phyloP scores from a whole-genome alignment of 92 coral and sea anemone species.

The Montipora capitata region DNA sequence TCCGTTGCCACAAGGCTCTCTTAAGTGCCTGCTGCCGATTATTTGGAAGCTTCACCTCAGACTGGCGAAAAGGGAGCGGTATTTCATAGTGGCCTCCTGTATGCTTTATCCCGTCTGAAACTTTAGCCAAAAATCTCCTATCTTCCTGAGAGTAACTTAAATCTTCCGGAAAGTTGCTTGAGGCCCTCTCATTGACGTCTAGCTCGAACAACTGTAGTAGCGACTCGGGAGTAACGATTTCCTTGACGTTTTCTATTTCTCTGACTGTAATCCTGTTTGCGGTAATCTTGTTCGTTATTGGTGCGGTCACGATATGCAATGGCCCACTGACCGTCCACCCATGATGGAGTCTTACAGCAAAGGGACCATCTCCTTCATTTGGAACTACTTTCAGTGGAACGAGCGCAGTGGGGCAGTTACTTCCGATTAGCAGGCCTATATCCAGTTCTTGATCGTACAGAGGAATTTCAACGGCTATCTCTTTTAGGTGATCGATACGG shows the following conservation, averaged over 20 bases:
- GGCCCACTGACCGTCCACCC: conserved; percentile 81
- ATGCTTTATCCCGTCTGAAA: conserved; percentile 29
- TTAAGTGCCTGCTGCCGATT: conserved; percentile 52
- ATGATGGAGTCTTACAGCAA: conserved; percentile 59
- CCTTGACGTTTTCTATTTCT: conserved; percentile 45
- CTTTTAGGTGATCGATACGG: conserved; percentile 55
- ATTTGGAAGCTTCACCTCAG: conserved; percentile 59
- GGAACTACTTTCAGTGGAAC: conserved; percentile 78
- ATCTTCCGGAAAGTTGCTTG: conserved; percentile 52
- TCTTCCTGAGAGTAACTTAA: conserved; percentile 67
- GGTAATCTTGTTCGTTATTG: conserved; percentile 6
- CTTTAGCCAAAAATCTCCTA: conserved; percentile 29
- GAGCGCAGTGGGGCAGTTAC: conserved; percentile 31
- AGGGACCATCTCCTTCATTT: neutral
- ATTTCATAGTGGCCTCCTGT: conserved; percentile 68
- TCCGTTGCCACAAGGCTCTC: conserved; percentile 65
- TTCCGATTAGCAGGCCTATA: neutral
- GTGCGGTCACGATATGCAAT: neutral
- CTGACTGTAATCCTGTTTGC: conserved; percentile 42
- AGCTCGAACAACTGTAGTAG: conserved; percentile 55
- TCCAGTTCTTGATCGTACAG: neutral
- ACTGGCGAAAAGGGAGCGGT: conserved; percentile 70
- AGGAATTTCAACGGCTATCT: conserved; percentile 56
- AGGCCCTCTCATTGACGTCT: conserved; percentile 49
- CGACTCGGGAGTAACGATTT: conserved; percentile 31